Evolutionary conservation across 2,797 vertebrate species (phyloP), one percentile per base, ranked within the genome.

Genomic region (Karalla daura): DNA sequence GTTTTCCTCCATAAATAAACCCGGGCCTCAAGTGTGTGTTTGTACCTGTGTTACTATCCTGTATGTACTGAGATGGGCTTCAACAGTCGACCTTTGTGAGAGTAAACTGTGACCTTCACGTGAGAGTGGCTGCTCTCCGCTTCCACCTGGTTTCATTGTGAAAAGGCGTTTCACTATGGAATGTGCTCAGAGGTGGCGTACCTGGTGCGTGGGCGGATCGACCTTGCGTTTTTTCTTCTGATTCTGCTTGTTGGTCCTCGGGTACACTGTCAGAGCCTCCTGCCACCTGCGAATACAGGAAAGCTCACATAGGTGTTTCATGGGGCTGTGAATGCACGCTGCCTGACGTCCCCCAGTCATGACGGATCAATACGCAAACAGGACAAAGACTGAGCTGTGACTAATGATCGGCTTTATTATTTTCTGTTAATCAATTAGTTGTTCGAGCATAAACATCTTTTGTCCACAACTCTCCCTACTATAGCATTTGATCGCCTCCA

Each of bases 161-260:
- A 58, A 46, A 44, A 39, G 47, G 17, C 24, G 25, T 14, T 59
- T 45, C 2, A 49, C 3, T 3, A 4, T 9, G n/a, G 21, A 30
- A 27, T 47, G 35, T 24, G 21, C 23, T 36, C 63, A 21, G 10
- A 54, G 13, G 5, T 25, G 43, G 11, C 28, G 89, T 94, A 99
- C 97, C 97, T 98, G 98, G 2, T 95, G 95, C 25, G 95, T 96
- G 18, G 96, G 95, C 3, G 96, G 95, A 86, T 99, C 98, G 5
- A 99, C 97, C 81, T 99, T 99, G 83, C 98, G 94, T 78, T 99
- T 99, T 88, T 99, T 99, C 90, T 99, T 99, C 91, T 97, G 97
- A 89, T 98, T 99, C 89, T 98, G 97, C 78, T 98, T 98, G 89
- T 99, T 99, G 63, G 97, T 98, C 78, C 96, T 93, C 0, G 97